Conservation (phyloP, 1,140 invertebrate genomes). For the Rhizoglyphus robini region DNA sequence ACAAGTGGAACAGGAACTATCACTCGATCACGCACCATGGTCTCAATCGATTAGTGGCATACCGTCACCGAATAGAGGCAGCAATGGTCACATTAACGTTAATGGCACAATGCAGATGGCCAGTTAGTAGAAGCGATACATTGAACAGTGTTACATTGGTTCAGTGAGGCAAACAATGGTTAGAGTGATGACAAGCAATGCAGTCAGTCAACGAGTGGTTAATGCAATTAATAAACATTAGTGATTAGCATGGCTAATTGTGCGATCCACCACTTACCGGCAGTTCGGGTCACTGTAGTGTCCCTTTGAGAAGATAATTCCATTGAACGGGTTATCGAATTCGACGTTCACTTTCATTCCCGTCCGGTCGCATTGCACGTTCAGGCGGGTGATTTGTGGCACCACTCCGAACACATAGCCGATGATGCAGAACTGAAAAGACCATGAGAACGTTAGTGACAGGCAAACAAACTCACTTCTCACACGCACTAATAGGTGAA, state of each 20-base stretch:
- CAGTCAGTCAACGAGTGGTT: not conserved
- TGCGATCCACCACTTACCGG: constrained; percentile 21
- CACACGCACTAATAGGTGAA: too few species aligned
- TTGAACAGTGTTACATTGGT: too few species aligned
- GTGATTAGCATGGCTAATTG: not conserved
- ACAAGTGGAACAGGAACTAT: too few species aligned
- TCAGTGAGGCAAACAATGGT: too few species aligned
- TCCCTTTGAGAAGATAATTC: constrained; percentile 58
- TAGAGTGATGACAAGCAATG: not conserved
- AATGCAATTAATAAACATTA: not conserved
- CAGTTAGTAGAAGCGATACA: too few species aligned
- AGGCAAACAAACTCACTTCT: too few species aligned
- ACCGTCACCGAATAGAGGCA: too few species aligned
- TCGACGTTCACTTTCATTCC: constrained; percentile 49
- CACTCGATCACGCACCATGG: too few species aligned
- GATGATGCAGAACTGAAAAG: constrained; percentile 16
- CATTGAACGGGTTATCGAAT: constrained; percentile 48
- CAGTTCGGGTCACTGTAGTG: constrained; percentile 41
- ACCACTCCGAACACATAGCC: not conserved
- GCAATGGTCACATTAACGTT: too few species aligned
- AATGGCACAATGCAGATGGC: too few species aligned
- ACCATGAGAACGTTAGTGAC: too few species aligned
- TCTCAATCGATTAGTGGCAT: too few species aligned
- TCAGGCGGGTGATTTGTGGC: constrained; percentile 39
- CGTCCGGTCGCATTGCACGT: constrained; percentile 46